Evolutionary conservation across 1,140 invertebrate genomes (phyloP), one percentile per base, ranked within the genome.

Genomic region (Psix sp.): DNA sequence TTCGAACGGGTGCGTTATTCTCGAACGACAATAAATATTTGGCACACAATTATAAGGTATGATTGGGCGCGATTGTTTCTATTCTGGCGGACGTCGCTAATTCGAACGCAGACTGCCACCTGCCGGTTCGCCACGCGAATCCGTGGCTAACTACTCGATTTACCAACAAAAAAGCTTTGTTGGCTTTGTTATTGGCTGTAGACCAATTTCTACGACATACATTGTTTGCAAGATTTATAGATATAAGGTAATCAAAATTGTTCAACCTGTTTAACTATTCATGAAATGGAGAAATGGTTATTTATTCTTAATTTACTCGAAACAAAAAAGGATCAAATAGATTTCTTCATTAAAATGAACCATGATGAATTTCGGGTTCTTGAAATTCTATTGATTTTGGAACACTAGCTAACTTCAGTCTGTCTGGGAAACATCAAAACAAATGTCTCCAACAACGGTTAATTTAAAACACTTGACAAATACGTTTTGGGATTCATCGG

Each of bases 121-220:
- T 78, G 74, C 51, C 65, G 76, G 63, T 49, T 72, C 38, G 45
- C 62, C 43, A 54, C 43, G 70, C 40, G 36, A 73, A 60, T 38
- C 52, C 56, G 20, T 26, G 65, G 49, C 71, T 73, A 78, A 70
- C 68, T 75, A 60, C 65, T 71, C 67, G 68, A 67, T 56, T 73
- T 72, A 77, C 46, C 48, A 65, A 57, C 49, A 13, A 57, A 67
- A 74, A 77, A 71, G 66, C 66, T 65, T 66, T 62, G 62, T 52
- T 52, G 42, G 54, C 24, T 46, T 40, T 16, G 39, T 54, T 73
- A 60, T 43, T 78, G 77, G 74, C 71, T 36, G 4, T 6, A 13
- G 9, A 70, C 76, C 76, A 77, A 70, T 68, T 68, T 42, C 17
- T 17, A 42, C 29, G 29, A 57, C 40, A 66, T 31, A 26, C 24